Conservation (phyloP, 2,888 invertebrate species). For the Diogma glabrata region DNA sequence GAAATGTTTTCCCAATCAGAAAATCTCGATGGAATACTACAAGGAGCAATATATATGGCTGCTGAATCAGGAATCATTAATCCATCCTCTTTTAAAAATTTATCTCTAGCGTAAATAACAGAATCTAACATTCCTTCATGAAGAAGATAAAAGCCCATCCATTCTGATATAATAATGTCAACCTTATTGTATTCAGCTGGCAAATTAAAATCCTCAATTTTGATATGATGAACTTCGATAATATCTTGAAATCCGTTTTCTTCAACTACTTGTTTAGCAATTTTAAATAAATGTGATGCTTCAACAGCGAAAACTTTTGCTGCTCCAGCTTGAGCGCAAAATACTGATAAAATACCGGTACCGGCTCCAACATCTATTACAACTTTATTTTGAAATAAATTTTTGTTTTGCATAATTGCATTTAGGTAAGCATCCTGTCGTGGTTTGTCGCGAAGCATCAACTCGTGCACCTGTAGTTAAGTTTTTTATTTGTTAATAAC, state of each 20-base stretch:
- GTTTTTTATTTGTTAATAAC: no score
- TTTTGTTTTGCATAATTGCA: conserved; percentile 58
- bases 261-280: conserved; percentile 52
- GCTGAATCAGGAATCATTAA: conserved; percentile 63
- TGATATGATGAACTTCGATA: conserved; percentile 56
- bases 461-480: conserved; percentile 68
- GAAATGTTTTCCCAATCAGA: conserved; percentile 67
- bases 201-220: conserved; percentile 62
- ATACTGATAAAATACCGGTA: conserved; percentile 78
- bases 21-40: conserved; percentile 44
- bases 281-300: conserved; percentile 56
- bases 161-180: conserved; percentile 88
- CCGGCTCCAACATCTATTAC: conserved; percentile 82
- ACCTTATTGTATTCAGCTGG: conserved; percentile 51
- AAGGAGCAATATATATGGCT: conserved; percentile 41
- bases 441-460: conserved; percentile 66
- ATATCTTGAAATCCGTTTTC: conserved; percentile 57
- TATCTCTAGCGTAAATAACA: conserved; percentile 69
- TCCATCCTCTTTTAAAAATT: conserved; percentile 61
- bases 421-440: conserved; percentile 69
- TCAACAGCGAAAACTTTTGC: conserved; percentile 75
- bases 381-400: conserved; percentile 59
- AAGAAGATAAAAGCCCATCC: conserved; percentile 95
- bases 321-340: conserved; percentile 83
- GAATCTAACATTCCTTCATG: conserved; percentile 95